A percentile compares a stretch with the other conserved stretches of the same genome.
Evolutionary conservation across 1,140 invertebrate genomes (phyloP).

Genomic region (Thrips palmi): DNA sequence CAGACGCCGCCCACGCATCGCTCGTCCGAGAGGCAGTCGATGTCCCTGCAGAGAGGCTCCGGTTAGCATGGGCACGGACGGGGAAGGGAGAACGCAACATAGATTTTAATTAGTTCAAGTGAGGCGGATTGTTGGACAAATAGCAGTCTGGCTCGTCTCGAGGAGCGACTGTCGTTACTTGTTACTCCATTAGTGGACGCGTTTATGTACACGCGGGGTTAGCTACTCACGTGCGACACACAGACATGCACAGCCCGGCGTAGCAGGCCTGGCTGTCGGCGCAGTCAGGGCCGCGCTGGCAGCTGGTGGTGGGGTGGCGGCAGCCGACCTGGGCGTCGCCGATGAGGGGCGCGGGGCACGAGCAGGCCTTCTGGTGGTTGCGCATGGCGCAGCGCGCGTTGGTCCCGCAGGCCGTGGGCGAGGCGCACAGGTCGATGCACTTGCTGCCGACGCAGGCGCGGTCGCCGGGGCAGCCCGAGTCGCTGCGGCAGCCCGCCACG

Average conservation of each 20-base stretch:
- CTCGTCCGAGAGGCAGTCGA: slow-evolving; percentile 64
- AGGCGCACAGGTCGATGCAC: slow-evolving; percentile 52
- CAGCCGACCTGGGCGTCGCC: slow-evolving; percentile 59
- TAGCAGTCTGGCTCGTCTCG: too few species aligned
- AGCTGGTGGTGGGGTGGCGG: slow-evolving; percentile 40
- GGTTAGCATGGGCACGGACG: background rate
- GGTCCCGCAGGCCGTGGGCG: slow-evolving; percentile 62
- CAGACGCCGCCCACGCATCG: slow-evolving; percentile 63
- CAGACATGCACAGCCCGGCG: slow-evolving; percentile 48
- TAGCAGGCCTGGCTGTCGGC: slow-evolving; percentile 46
- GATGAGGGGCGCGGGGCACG: slow-evolving; percentile 45
- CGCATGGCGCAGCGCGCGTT: slow-evolving; percentile 53
- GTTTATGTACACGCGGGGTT: too few species aligned
- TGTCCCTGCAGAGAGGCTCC: slow-evolving; percentile 45
- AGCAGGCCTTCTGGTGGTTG: slow-evolving; percentile 52
- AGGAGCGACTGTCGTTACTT: too few species aligned
- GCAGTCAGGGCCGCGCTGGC: slow-evolving; percentile 43
- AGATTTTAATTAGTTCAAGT: too few species aligned
- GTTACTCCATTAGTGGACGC: too few species aligned
- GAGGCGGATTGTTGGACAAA: too few species aligned
- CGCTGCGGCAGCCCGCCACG: slow-evolving; percentile 56
- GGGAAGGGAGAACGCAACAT: slow-evolving; percentile 3
- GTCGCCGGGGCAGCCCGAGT: slow-evolving; percentile 49
- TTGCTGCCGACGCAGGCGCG: slow-evolving; percentile 53
- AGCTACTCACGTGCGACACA: slow-evolving; percentile 40